Percentiles rank a stretch among this genome's conserved stretches.
phyloP scores from a whole-genome alignment of 2,888 invertebrate species.

The Eupithecia exiguata region DNA sequence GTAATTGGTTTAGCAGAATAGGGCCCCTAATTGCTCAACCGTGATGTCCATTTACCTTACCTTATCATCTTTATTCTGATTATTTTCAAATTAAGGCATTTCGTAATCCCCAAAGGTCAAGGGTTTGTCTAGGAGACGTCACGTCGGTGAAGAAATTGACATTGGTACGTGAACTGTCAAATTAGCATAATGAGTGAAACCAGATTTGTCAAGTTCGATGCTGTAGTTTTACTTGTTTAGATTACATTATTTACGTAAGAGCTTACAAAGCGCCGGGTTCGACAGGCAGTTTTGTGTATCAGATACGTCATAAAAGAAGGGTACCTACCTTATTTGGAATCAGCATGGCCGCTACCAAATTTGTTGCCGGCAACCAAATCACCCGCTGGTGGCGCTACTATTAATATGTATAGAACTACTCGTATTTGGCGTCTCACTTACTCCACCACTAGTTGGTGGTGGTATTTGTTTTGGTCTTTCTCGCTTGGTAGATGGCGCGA shows the following conservation, averaged over 20 bases:
- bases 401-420: too few relatives aligned
- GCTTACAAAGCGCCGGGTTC: neutral
- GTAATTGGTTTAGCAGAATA: neutral
- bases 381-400: too few relatives aligned
- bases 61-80: neutral
- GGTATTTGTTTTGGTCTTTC: too few relatives aligned
- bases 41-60: neutral
- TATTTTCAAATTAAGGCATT: constrained; percentile 7
- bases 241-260: constrained; percentile 3
- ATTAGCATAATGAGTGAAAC: constrained; percentile 6
- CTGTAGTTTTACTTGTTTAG: neutral
- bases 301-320: too few relatives aligned
- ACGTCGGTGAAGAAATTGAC: constrained; percentile 5
- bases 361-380: too few relatives aligned
- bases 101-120: neutral
- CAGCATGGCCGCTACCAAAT: too few relatives aligned
- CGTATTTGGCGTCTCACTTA: too few relatives aligned
- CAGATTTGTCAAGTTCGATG: constrained; percentile 11
- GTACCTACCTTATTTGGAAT: too few relatives aligned
- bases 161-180: constrained; percentile 3
- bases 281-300: neutral
- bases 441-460: too few relatives aligned
- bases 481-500: too few relatives aligned
- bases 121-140: neutral
- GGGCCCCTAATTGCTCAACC: neutral